Evolutionary conservation across 2,888 invertebrate genomes (phyloP).

Genomic region (Acleris laterana): DNA sequence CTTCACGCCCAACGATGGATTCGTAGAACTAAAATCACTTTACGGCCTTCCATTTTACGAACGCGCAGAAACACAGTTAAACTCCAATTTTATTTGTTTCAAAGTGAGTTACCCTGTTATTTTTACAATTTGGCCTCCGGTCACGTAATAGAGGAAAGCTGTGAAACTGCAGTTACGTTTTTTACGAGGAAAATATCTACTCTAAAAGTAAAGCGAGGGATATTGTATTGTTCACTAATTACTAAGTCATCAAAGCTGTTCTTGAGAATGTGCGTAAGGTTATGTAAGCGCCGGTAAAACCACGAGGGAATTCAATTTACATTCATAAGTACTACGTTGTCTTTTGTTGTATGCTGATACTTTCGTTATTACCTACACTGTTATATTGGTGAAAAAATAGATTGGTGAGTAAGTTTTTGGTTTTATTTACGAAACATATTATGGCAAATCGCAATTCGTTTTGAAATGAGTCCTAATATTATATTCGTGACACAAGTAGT

Average conservation of each 20-base stretch:
- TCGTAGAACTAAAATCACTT: conserved; percentile 47
- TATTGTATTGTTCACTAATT: conserved; percentile 34
- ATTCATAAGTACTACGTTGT: neutral
- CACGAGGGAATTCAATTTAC: conserved; percentile 5
- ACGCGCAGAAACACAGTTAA: conserved; percentile 46
- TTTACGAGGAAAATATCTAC: conserved; percentile 29
- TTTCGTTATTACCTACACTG: too few relatives aligned
- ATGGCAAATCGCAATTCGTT: too few relatives aligned
- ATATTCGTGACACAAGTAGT: too few relatives aligned
- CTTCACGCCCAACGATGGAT: conserved; percentile 43
- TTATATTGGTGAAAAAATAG: too few relatives aligned
- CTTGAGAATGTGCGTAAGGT: conserved; percentile 21
- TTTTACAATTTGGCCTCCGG: conserved; percentile 32
- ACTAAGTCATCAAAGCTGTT: conserved; percentile 18
- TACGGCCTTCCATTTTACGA: conserved; percentile 49
- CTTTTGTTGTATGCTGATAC: neutral
- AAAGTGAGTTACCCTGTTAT: conserved; percentile 38
- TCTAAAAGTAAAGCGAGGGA: conserved; percentile 23
- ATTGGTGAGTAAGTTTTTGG: too few relatives aligned
- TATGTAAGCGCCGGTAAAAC: conserved; percentile 19
- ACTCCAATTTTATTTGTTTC: conserved; percentile 43
- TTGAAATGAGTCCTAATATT: too few relatives aligned
- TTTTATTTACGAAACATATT: too few relatives aligned
- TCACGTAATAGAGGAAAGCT: conserved; percentile 39
- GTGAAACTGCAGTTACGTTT: conserved; percentile 36